Evolutionary conservation across 2,797 vertebrate species (phyloP), one percentile per base, ranked within the genome.

Genomic region (Argyrosomus regius): DNA sequence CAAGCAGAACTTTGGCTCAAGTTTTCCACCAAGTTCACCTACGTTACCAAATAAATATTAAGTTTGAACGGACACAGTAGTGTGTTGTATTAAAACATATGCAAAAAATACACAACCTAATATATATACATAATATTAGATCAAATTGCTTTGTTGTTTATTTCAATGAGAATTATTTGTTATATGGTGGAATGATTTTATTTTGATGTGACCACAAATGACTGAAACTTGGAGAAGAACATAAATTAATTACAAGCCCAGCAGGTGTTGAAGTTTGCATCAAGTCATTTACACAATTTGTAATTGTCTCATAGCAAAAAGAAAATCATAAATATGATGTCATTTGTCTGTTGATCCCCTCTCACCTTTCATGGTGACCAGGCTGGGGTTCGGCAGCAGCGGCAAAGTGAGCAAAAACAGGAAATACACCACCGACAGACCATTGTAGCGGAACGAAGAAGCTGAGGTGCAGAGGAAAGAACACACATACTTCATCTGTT

Each of bases 391-490:
- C 6, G 95, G 94, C 61, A 96, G 73, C 24, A 91, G 57, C 0
- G 94, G 95, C 60, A 94, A 73, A 13, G 79, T 77, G 77, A 96
- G 94, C 43, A 94, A 86, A 81, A 92, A 95, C 39, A 86, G 48
- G 75, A 96, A 95, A 66, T 90, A 95, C 79, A 94, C 88, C 83
- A 93, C 22, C 0, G 95, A 96, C 58, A 95, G 86, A 0, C 92
- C 94, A 75, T 91, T 92, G 91, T 89, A 92, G 68, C 95, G 92
- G 81, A 94, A 90, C 1, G 45, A 85, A 60, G 95, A 87, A 9
- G 94, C 96, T 96, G 87, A 53, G 61, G 75, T 46, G 70, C 10
- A 84, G 54, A 86, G 13, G 17, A 77, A 35, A 75, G 13, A 75
- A 79, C 28, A 46, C 13, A 68, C 12, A 69, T 13, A 70, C 2